These are phyloP conservation scores for Anguilla obscura DNA, from an alignment of 2,797 vertebrate species.

Conservation along the genomic window DNA sequence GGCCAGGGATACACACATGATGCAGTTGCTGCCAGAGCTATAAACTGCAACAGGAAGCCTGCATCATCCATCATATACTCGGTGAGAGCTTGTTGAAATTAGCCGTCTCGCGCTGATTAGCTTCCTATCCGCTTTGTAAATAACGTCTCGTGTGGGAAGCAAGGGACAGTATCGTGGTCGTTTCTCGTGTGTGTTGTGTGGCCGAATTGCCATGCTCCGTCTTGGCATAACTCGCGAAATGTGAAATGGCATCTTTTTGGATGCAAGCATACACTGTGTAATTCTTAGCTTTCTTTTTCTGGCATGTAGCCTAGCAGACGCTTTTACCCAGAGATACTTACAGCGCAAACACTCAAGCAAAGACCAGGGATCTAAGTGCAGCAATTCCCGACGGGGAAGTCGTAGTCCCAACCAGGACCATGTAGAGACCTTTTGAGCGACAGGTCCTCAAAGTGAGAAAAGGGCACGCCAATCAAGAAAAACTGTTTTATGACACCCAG, in stretches of 20 bases:
- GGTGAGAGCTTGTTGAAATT: constrained; percentile 24
- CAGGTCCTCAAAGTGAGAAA: not conserved
- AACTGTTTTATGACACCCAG: not conserved
- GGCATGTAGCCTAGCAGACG: too few species aligned
- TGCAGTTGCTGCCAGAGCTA: constrained; percentile 21
- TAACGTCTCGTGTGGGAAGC: not conserved
- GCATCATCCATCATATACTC: constrained; percentile 20
- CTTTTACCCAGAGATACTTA: too few species aligned
- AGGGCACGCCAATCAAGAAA: not conserved
- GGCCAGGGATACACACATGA: constrained; percentile 24
- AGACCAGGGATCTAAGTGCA: not conserved
- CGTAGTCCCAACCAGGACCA: too few species aligned
- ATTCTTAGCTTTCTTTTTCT: too few species aligned
- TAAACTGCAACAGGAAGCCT: constrained; percentile 44
- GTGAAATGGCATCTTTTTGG: not conserved
- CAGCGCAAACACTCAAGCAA: not conserved
- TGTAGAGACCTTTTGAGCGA: not conserved
- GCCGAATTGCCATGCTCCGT: not conserved
- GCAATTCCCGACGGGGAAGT: too few species aligned
- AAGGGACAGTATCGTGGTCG: not conserved
- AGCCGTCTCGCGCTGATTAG: not conserved
- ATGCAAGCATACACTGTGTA: not conserved
- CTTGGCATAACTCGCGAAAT: not conserved
- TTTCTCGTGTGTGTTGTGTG: not conserved
- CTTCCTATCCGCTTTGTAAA: not conserved